Conservation (phyloP, 2,888 invertebrate genomes). For the Drosophila silvestris region DNA sequence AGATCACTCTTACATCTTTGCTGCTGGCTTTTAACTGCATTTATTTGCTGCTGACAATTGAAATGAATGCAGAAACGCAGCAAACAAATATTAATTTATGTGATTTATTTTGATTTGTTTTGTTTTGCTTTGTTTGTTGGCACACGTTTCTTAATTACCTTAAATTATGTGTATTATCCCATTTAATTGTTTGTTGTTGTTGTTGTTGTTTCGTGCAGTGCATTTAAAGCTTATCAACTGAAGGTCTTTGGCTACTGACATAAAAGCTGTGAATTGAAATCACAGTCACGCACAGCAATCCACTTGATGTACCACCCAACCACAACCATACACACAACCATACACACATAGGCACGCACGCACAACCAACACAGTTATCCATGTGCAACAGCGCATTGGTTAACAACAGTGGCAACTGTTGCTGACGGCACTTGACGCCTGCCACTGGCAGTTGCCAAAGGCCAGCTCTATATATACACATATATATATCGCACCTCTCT, state of each 20-base stretch:
- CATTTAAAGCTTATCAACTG: constrained; percentile 39
- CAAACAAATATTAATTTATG: neutral
- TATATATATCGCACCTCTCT: neutral
- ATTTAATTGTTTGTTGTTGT: constrained; percentile 13
- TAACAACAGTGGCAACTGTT: constrained; percentile 64
- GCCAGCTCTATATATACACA: constrained; percentile 10
- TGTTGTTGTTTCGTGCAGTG: constrained; percentile 18
- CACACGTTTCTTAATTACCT: constrained; percentile 31
- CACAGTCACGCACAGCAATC: constrained; percentile 61
- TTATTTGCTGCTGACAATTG: constrained; percentile 5
- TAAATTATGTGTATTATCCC: neutral
- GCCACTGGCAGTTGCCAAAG: constrained; percentile 53
- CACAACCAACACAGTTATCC: constrained; percentile 1
- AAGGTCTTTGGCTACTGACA: constrained; percentile 18
- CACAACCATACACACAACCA: constrained; percentile 3
- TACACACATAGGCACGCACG: constrained; percentile 11
- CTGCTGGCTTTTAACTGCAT: neutral
- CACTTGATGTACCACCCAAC: constrained; percentile 38
- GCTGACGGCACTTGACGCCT: constrained; percentile 69
- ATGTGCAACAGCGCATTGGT: constrained; percentile 43
- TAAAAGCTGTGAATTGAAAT: constrained; percentile 62
- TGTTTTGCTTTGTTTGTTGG: neutral
- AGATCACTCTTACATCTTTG: neutral
- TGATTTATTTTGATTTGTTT: neutral
- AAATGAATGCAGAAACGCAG: constrained; percentile 42